A percentile compares a stretch with the other conserved stretches of the same genome.
phyloP scores from a whole-genome alignment of 1,140 invertebrate genomes.

The Paracyclopina nana region DNA sequence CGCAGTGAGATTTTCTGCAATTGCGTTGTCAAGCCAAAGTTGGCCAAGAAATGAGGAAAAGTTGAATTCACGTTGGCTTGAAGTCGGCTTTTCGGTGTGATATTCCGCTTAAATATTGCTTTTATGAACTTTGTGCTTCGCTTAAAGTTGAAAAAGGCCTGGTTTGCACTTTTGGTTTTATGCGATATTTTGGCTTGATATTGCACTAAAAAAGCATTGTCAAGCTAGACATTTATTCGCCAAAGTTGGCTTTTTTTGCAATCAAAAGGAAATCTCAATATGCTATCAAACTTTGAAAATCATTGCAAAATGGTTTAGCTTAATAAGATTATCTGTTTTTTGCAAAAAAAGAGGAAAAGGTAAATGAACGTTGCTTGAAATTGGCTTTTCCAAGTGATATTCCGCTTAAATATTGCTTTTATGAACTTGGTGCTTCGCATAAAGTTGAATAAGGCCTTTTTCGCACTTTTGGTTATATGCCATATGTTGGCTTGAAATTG shows the following conservation, averaged over 20 bases:
- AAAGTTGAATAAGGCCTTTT: neutral
- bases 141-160: neutral
- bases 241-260: neutral
- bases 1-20: too few species aligned
- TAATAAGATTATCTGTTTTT: neutral
- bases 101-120: neutral
- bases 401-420: neutral
- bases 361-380: neutral
- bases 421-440: neutral
- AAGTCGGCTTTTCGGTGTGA: too few species aligned
- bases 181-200: neutral
- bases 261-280: neutral
- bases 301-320: neutral
- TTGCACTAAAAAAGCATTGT: neutral
- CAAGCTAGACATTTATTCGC: neutral
- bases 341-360: neutral
- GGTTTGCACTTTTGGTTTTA: neutral
- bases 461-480: too few species aligned
- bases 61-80: too few species aligned
- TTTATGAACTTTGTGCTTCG: neutral
- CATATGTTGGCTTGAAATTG: too few species aligned
- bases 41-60: too few species aligned
- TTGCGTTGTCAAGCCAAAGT: too few species aligned
- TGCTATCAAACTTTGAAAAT: neutral
- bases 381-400: neutral